These are phyloP conservation scores for Napeogenes inachia DNA, from an alignment of 2,888 invertebrate species.

Conservation along the genomic window DNA sequence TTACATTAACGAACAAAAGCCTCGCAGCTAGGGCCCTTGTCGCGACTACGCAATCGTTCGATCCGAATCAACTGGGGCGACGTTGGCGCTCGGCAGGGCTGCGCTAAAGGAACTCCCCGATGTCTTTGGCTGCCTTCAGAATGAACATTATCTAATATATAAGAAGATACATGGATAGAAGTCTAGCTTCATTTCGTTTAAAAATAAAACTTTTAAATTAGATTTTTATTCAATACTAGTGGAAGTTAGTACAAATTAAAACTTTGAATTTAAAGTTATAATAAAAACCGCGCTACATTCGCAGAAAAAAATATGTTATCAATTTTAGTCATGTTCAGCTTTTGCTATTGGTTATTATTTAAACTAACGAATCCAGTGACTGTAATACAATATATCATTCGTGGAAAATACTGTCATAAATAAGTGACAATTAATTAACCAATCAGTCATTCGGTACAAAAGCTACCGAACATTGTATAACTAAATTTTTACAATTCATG, in stretches of 20 bases:
- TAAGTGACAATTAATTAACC: conserved; percentile 4
- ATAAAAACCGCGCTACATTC: conserved; percentile 56
- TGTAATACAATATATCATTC: conserved; percentile 17
- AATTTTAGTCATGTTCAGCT: not conserved
- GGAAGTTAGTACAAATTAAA: conserved; percentile 36
- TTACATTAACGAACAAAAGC: conserved; percentile 38
- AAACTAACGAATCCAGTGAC: conserved; percentile 1
- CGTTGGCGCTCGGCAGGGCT: conserved; percentile 66
- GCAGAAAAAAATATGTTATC: conserved; percentile 41
- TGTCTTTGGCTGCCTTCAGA: conserved; percentile 35
- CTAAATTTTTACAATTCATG: too few relatives aligned
- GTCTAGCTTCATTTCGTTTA: not conserved
- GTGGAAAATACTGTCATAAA: conserved; percentile 14
- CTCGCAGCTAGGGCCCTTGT: conserved; percentile 49
- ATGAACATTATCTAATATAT: conserved; percentile 2
- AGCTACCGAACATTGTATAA: not conserved
- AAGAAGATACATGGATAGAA: not conserved
- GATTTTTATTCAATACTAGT: not conserved
- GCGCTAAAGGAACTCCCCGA: conserved; percentile 70
- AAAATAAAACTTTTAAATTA: not conserved
- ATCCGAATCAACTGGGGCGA: conserved; percentile 72
- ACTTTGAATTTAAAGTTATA: conserved; percentile 44
- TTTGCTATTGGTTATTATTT: conserved; percentile 13
- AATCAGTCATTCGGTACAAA: conserved; percentile 2
- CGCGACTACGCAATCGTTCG: conserved; percentile 71